phyloP scores from a whole-genome alignment of 2,888 invertebrate genomes.

The Tricholauxania praeusta region DNA sequence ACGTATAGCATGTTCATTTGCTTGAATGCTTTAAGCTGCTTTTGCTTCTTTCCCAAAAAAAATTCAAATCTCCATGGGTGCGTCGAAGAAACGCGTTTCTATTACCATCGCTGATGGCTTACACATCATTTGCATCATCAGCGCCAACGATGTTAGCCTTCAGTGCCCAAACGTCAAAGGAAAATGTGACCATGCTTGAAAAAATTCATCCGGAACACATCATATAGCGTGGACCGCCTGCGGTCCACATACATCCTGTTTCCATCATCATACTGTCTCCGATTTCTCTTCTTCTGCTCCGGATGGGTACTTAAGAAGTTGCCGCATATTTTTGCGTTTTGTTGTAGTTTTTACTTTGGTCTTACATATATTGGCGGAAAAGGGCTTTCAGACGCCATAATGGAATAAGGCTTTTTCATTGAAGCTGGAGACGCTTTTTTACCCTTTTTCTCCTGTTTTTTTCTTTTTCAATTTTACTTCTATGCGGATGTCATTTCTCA shows the following conservation, averaged over 20 bases:
- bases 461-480: constrained; percentile 11
- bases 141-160: background rate
- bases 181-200: constrained; percentile 9
- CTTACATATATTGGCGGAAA: constrained; percentile 19
- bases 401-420: constrained; percentile 14
- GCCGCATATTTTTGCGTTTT: constrained; percentile 5
- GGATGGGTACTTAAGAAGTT: constrained; percentile 11
- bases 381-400: constrained; percentile 4
- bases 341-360: constrained; percentile 16
- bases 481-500: constrained; percentile 22
- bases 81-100: too few relatives aligned
- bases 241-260: too few relatives aligned
- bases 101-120: too few relatives aligned
- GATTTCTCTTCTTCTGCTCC: background rate
- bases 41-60: background rate
- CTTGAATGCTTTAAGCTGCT: constrained; percentile 12
- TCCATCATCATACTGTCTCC: background rate
- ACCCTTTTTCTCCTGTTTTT: background rate
- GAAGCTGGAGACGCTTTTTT: background rate
- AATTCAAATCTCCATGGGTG: too few relatives aligned
- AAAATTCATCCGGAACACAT: background rate
- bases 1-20: constrained; percentile 20
- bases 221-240: background rate
- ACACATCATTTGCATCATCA: background rate
- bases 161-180: constrained; percentile 20